Conservation (phyloP, 2,113 vertebrate species). For the Steatornis caripensis region DNA sequence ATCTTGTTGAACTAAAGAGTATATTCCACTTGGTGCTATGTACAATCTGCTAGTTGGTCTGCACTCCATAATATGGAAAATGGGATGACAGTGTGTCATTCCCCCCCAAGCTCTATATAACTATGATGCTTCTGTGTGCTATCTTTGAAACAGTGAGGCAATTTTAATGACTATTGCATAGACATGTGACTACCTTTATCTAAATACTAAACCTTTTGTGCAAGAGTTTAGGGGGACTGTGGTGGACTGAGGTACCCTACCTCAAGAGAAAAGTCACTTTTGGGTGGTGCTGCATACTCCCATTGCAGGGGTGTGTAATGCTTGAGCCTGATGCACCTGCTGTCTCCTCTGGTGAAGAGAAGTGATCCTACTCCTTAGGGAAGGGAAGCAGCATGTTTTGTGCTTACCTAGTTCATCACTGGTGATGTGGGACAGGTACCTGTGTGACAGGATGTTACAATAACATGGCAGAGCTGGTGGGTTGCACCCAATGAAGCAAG, state of each 20-base stretch:
- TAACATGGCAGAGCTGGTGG: not conserved
- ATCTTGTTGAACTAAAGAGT: not conserved
- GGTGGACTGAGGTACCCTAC: not conserved
- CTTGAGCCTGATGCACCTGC: not conserved
- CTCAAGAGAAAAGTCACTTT: not conserved
- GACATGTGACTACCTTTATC: not conserved
- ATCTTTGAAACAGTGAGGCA: not conserved
- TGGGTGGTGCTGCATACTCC: not conserved
- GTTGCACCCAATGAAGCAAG: not conserved
- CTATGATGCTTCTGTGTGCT: not conserved
- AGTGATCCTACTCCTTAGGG: not conserved
- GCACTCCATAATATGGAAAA: not conserved
- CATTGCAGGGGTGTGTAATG: accelerated
- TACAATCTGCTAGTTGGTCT: not conserved
- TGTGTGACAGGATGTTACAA: not conserved
- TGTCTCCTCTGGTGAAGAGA: not conserved
- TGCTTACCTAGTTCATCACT: not conserved
- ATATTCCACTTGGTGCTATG: not conserved
- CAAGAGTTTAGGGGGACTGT: not conserved
- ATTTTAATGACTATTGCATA: not conserved
- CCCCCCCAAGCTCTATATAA: accelerated
- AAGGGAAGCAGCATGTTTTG: not conserved
- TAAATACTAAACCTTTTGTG: not conserved
- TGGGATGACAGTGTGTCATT: not conserved
- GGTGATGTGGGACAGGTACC: not conserved